Conservation (phyloP, 2,888 invertebrate genomes). For the Cephus rjabovi region DNA sequence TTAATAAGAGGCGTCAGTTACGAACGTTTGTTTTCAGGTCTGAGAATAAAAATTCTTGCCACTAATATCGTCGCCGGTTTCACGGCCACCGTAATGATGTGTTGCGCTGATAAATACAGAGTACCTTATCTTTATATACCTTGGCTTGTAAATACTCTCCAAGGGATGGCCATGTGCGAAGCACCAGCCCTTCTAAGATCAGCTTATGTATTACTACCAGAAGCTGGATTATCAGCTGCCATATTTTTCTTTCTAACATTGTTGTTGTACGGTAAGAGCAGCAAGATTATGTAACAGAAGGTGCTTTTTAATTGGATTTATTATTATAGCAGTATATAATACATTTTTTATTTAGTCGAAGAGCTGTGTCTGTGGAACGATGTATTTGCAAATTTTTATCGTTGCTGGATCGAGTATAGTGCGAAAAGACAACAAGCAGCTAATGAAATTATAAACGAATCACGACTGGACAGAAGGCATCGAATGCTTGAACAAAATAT, state of each 20-base stretch:
- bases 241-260: constrained; percentile 41
- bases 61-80: constrained; percentile 42
- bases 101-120: constrained; percentile 38
- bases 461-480: neutral
- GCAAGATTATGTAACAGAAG: neutral
- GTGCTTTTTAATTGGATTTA: neutral
- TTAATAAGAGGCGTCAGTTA: constrained; percentile 7
- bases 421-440: neutral
- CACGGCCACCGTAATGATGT: constrained; percentile 44
- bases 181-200: constrained; percentile 44
- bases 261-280: constrained; percentile 43
- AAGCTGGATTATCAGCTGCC: constrained; percentile 37
- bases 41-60: constrained; percentile 42
- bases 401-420: constrained; percentile 43
- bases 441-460: neutral
- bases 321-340: neutral
- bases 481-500: neutral
- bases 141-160: constrained; percentile 50
- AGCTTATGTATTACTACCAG: constrained; percentile 37
- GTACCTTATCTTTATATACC: constrained; percentile 51
- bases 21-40: constrained; percentile 31
- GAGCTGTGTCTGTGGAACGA: constrained; percentile 50
- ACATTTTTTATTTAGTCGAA: constrained; percentile 38
- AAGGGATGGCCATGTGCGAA: constrained; percentile 46
- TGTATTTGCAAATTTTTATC: constrained; percentile 40